Base-by-base conservation (phyloP, 1,140 invertebrate genomes). In the Calosoma granatense region DNA sequence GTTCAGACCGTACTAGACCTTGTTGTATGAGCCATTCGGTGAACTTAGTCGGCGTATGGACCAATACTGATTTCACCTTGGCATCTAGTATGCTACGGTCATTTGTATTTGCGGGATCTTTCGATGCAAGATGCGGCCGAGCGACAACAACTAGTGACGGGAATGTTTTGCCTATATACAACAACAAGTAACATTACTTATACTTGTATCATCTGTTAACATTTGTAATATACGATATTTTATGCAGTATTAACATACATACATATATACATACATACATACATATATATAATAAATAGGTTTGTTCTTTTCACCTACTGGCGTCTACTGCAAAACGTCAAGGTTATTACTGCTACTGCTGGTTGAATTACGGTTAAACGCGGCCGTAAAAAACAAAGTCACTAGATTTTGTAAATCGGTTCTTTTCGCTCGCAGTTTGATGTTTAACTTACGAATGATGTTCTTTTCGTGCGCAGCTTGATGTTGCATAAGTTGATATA, bases 11-110 rank as follows among this genome's bases (percentile, higher is more conserved):
- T 1, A 92, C 77, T 1, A 92, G 65, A 0, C 89, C 88, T 67
- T 88, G 83, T 67, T 92, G 88, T 43, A 93, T 88, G 19, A 93
- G 76, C 88, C 89, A 92, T 74, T 93, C 90, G 0, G 87, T 89
- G 65, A 92, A 91, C 66, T 88, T 88, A 26, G 86, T 83, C 0
- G 87, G 81, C 0, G 81, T 80, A 63, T 84, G 82, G 77, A 90
- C 85, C 1, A 93, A 73, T 14, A 91, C 82, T 20, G 80, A 76
- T 69, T 92, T 92, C 0, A 93, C 88, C 72, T 87, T 87, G 6
- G 76, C 74, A 70, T 88, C 82, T 11, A 84, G 69, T 26, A 75
- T 74, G 1, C 76, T 69, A 20, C 82, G 74, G 64, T 82, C 81
- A 2, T 71, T 69, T n/a, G 30, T 1, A 17, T 70, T 67, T 1